Evolutionary conservation across 2,113 vertebrate species (phyloP), one percentile per base, ranked within the genome.

Genomic region (Corythornis madagascariensis): DNA sequence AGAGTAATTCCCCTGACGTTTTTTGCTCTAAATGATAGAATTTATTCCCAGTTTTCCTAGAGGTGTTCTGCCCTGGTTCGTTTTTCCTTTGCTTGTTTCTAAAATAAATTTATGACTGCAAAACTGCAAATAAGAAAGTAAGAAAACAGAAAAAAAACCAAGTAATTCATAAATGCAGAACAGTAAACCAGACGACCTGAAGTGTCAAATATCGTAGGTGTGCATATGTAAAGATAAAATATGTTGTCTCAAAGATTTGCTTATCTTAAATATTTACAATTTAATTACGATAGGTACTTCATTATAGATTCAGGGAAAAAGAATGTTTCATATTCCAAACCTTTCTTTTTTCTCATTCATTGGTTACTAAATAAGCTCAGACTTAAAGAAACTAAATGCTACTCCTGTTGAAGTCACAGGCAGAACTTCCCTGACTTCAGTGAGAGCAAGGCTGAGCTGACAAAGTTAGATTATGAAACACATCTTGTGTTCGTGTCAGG

Each of bases 231-330:
- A 65, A 29, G 25, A 45, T 74, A 73, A 25, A 4, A 33, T 45
- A 15, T 83, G 72, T 65, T 8, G 14, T 9, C n/a, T 83, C 14
- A 82, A 92, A 73, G 13, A 91, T 52, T 66, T 92, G 21, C 55
- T 90, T 81, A 42, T 88, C 94, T 86, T 48, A 77, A 93, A 45
- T 73, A 22, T 13, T 83, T 65, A 22, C 50, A 85, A 71, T 80
- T 72, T 31, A 28, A 8, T 47, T 72, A 43, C 61, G 28, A 72
- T 82, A 60, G 18, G 18, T 43, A 66, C 38, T 93, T 94, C 70
- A 81, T 91, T 90, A 90, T 19, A 57, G 67, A 78, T 93, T 93
- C 47, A 69, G 6, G 86, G 83, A 79, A 87, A 69, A 95, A 88
- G 53, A 73, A 19, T 1, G 5, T 80, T 76, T 67, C 69, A 77